Evolutionary conservation across 2,797 vertebrate species (phyloP), one percentile per base, ranked within the genome.

Genomic region (Pteronotus mesoamericanus): DNA sequence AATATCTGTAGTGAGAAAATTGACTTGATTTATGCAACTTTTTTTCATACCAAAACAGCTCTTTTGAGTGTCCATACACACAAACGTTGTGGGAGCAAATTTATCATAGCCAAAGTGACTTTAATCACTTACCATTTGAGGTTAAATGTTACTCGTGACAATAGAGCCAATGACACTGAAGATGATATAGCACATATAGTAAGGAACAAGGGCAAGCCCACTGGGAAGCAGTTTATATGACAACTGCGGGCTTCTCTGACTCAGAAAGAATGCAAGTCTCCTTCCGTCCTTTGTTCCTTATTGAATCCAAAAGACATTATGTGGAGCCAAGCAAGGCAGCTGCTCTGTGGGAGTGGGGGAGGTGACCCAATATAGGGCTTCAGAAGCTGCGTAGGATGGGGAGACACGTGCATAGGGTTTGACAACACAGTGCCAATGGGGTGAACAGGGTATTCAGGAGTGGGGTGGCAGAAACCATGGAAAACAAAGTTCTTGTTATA

Each of bases 1-100:
- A 96, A 82, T 95, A 91, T 97, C 97, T 94, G 3, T 96, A 92
- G 77, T 94, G 96, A 97, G 96, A 95, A 98, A 96, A 87, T 94
- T 94, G 6, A 95, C 75, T 96, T 96, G 94, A 97, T 97, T 97
- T 97, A 94, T 96, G 71, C 64, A 57, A 85, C 7, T 87, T 57
- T 74, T 37, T 97, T 96, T 94, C n/a, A 57, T 22, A 29, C 46
- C 55, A 14, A 72, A 66, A 78, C 48, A 68, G 69, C 75, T 44
- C 53, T 64, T 84, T 82, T 89, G 82, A 74, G 22, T 51, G 12
- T 78, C 15, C 24, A 6, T 92, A 71, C 46, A 96, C 69, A 83
- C 95, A 96, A 96, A 98, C 83, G 85, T 68, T 71, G 29, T 92
- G 87, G 88, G 97, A 96, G 48, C 61, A 96, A 42, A 89, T 96